These are phyloP conservation scores for Standfussiana lucernea DNA, from an alignment of 2,888 invertebrate genomes.

Conservation along the genomic window DNA sequence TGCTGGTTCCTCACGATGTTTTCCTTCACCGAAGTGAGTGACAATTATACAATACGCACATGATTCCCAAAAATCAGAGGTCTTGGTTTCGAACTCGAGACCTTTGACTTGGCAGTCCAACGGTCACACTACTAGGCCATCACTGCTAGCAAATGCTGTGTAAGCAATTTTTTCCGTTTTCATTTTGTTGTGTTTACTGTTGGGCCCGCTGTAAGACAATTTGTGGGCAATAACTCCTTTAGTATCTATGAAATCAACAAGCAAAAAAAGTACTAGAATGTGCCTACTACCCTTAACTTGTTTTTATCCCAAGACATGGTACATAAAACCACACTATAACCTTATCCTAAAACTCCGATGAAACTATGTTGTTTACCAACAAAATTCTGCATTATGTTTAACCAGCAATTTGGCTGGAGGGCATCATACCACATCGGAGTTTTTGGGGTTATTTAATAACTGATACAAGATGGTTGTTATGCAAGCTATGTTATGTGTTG, in stretches of 20 bases:
- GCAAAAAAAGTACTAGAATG: background rate
- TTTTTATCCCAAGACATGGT: background rate
- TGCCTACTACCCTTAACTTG: background rate
- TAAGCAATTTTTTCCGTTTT: background rate
- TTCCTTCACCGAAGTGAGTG: no score
- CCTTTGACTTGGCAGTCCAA: no score
- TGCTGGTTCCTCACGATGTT: no score
- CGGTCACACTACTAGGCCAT: no score
- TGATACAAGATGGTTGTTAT: constrained; percentile 5
- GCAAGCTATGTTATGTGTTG: background rate
- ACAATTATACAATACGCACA: no score
- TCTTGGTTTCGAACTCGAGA: no score
- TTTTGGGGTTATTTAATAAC: constrained; percentile 31
- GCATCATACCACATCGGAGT: background rate
- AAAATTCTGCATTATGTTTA: constrained; percentile 30
- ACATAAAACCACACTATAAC: constrained; percentile 6
- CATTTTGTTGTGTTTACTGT: background rate
- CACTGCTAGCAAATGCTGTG: no score
- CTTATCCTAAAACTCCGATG: constrained; percentile 5
- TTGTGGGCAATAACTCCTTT: background rate
- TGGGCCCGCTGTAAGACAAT: no score
- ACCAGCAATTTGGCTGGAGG: constrained; percentile 31
- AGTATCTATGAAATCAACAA: background rate
- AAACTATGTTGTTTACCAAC: constrained; percentile 21
- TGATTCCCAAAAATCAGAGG: no score